Conservation (phyloP, 1,140 invertebrate genomes). For the Drosophila pseudoananassae region DNA sequence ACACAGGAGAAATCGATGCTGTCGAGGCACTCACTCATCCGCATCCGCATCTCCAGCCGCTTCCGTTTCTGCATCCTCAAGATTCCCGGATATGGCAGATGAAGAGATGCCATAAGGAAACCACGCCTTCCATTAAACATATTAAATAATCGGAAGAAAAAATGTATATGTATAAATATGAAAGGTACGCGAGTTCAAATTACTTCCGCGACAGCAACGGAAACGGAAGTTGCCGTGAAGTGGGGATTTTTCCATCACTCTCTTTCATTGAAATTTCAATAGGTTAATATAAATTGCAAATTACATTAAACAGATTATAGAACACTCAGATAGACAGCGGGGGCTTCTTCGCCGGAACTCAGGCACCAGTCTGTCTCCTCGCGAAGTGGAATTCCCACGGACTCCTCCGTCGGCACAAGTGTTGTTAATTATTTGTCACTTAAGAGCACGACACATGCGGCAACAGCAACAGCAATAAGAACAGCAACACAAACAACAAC, state of each 20-base stretch:
- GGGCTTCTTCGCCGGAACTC: background rate
- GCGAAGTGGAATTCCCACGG: constrained; percentile 3
- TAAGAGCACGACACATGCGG: constrained; percentile 71
- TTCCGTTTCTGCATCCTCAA: constrained; percentile 16
- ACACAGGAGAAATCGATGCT: constrained; percentile 64
- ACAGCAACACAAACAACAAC: constrained; percentile 17
- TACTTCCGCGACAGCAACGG: constrained; percentile 50
- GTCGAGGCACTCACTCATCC: constrained; percentile 39
- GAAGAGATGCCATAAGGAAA: constrained; percentile 21
- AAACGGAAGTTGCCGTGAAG: constrained; percentile 43
- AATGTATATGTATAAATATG: constrained; percentile 1
- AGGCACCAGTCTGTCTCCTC: constrained; percentile 2
- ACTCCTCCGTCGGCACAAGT: constrained; percentile 52
- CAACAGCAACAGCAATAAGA: constrained; percentile 17
- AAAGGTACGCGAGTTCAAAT: constrained; percentile 46
- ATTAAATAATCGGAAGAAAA: constrained; percentile 46
- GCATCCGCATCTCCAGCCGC: constrained; percentile 5
- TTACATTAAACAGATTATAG: constrained; percentile 80
- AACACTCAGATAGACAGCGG: constrained; percentile 13
- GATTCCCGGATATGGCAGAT: background rate
- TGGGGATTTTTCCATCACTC: constrained; percentile 3
- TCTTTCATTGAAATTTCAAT: constrained; percentile 68
- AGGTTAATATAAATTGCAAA: constrained; percentile 82
- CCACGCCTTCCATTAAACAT: constrained; percentile 55
- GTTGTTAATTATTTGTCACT: constrained; percentile 80